Percentiles rank a stretch among this genome's conserved stretches.
Conservation (phyloP, 2,797 vertebrate species). For the Choloepus didactylus region DNA sequence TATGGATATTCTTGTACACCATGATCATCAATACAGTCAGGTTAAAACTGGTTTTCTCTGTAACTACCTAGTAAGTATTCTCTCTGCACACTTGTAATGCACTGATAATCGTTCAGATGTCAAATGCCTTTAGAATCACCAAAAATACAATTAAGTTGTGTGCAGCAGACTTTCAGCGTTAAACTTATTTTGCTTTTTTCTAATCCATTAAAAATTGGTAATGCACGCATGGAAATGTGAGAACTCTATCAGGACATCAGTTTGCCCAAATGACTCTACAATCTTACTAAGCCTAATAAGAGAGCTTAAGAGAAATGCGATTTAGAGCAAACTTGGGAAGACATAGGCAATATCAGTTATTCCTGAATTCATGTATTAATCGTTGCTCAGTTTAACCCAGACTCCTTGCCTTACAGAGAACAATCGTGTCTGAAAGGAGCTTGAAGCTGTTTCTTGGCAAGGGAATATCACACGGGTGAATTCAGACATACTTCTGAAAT, state of each 20-base stretch:
- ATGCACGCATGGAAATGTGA: constrained; percentile 18
- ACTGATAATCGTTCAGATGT: constrained; percentile 42
- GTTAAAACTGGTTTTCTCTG: constrained; percentile 63
- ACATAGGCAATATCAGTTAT: neutral
- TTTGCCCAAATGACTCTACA: neutral
- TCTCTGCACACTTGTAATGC: constrained; percentile 1
- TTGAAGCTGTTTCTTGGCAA: neutral
- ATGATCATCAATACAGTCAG: constrained; percentile 5
- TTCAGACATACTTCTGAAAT: constrained; percentile 8
- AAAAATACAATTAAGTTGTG: constrained; percentile 48
- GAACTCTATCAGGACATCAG: constrained; percentile 31
- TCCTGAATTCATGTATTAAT: neutral
- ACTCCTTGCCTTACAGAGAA: neutral
- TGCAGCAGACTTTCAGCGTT: neutral
- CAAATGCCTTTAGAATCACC: constrained; percentile 46
- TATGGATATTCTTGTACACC: neutral
- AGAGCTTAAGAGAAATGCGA: neutral
- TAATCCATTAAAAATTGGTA: constrained; percentile 43
- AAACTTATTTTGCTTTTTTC: constrained; percentile 44
- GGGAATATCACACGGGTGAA: neutral
- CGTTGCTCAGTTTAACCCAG: neutral
- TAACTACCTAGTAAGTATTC: constrained; percentile 44
- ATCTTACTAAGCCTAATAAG: neutral
- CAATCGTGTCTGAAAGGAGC: constrained; percentile 4
- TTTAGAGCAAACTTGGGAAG: neutral